Base-by-base conservation (phyloP, 2,797 vertebrate species). In the Danio aesculapii region DNA sequence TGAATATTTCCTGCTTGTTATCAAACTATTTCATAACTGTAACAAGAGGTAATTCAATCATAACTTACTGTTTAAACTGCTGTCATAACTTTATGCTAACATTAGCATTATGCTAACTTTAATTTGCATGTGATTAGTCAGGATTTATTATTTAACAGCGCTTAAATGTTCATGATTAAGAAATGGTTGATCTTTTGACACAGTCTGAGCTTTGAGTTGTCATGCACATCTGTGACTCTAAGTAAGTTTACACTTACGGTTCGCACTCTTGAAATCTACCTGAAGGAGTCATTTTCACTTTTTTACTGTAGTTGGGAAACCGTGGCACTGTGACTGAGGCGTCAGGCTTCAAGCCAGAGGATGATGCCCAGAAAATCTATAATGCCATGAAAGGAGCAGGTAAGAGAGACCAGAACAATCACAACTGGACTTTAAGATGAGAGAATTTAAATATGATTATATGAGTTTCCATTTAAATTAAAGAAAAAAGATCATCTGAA, bases 381-480 rank as follows among this genome's bases (percentile, higher is more conserved):
- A 94, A 87, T 61, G 96, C 97, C 79, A 99, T 99, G 98, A 99
- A 99, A 87, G 98, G 98, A 71, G 19, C 92, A 0, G 98, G 98
- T 99, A 85, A 96, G 96, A 89, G 80, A 89, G 79, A 62, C 2
- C 2, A 4, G 17, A 57, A 21, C 61, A 46, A 62, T 10, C n/a
- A 41, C 10, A 61, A 64, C 5, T 12, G 4, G 67, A 52, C 16
- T 49, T 41, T 1, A 9, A 41, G 53, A 44, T 16, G 5, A 44
- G 17, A 13, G 3, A 19, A 17, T 66, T 67, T 66, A 75, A 30
- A 30, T 16, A 66, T 58, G 6, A 14, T 66, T 49, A 52, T 3
- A 10, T 57, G 19, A 21, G 43, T 61, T 46, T 2, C 4, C 6
- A 8, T 50, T 59, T 50, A 3, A 78, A 78, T 59, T 2, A 61